Base-by-base conservation (phyloP, 1,140 invertebrate genomes). In the Trichonephila clavata region DNA sequence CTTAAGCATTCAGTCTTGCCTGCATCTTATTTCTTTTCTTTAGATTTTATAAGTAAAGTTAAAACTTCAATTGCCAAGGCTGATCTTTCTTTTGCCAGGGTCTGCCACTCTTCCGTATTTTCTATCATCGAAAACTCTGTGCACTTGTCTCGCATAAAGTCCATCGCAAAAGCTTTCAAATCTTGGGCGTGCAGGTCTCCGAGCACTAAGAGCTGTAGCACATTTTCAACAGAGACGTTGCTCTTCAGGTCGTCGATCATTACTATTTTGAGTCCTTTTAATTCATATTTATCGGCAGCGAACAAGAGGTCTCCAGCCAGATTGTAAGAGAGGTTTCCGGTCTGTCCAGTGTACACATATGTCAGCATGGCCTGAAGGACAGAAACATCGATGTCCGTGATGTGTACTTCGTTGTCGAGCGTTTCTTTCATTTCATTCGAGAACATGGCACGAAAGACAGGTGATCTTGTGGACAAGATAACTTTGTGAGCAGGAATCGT, bases 401-500 rank as follows among this genome's bases (percentile, higher is more conserved):
- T 90, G 18, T 24, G 14, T 2, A 90, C 68, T 13, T 5, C 21
- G 50, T 59, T 77, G 5, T 71, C 50, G 5, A 0, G n/a, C 2
- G 21, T 83, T 63, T 89, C 94, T 20, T 50, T 93, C 16, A 94
- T 95, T 65, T 95, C 94, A 21, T 94, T 87, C 63, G 94, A 94
- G 24, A 96, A 94, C 95, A 96, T 96, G 24, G 95, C 95, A 18
- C 90, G 86, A 89, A 96, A 96, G 21, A 96, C 95, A 10, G 95
- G 95, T n/a, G 95, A 96, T 16, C 95, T 95, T 81, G 95, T 95
- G 6, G 95, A 94, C 27, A 96, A 84, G 16, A 96, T 94, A 24
- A 94, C 93, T 77, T 95, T 95, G 87, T 96, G 95, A 68, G 95
- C 95, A n/a, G 90, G 90, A n/a, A 96, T 92, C 83, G 95, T 94